Base-by-base conservation (phyloP, 2,888 invertebrate species). In the Phyllotreta striolata region DNA sequence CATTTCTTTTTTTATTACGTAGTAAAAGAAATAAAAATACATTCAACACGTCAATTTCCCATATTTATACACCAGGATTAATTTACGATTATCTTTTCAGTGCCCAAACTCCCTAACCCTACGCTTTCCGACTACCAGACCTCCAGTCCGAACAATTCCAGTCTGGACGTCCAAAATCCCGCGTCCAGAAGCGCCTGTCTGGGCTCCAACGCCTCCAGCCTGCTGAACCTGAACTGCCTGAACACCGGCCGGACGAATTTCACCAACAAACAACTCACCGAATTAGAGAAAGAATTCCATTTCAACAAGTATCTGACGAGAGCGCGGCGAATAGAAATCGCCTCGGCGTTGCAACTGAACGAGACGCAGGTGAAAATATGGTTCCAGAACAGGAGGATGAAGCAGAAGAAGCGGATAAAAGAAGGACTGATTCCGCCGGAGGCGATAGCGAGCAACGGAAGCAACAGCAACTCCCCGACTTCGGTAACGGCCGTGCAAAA, bases 311-410 rank as follows among this genome's bases (percentile, higher is more conserved):
- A 99, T 85, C 88, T 99, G 77, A 99, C 98, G 41, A 85, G 98
- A 73, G 98, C 97, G 41, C 85, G 98, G 71, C 87, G 99, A 75
- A 98, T 98, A 80, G 99, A 99, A 83, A 99, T 99, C 72, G 99
- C 99, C 0, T 93, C 95, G 1, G 93, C 96, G 2, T 84, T 99
- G 60, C 95, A 96, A 78, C 88, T 99, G 57, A 98, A 98, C 83
- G 98, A 98, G 82, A 97, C 98, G 1, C 98, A 98, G 85, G 86
- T 88, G 65, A 96, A 97, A 83, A 97, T 98, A 73, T 98, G 98
- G 98, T 98, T 98, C 81, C 98, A 99, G 82, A 98, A 98, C 80
- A 86, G 98, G 72, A 86, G 98, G 74, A 98, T 98, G 98, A 98
- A 98, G 81, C 96, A 96, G 80, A 97, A 97, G 86, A 97, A 98